Conservation (phyloP, 2,888 invertebrate genomes). For the Ypsolopha sequella region DNA sequence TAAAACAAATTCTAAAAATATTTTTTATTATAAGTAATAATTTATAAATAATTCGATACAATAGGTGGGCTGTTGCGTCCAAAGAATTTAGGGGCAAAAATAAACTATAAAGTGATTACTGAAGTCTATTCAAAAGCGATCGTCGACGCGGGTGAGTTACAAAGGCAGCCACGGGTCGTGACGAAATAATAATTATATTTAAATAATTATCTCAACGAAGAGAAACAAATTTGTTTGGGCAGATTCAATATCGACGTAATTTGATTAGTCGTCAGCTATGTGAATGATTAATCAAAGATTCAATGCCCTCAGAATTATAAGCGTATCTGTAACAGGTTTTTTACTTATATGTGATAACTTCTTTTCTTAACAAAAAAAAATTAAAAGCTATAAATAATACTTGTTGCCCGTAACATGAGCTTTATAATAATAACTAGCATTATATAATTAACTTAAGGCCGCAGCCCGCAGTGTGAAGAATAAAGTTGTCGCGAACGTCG, state of each 20-base stretch:
- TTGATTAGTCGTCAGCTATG: slow-evolving; percentile 39
- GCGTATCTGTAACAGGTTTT: background rate
- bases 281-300: slow-evolving; percentile 23
- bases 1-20: too few relatives aligned
- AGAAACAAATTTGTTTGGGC: slow-evolving; percentile 38
- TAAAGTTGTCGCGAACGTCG: too few relatives aligned
- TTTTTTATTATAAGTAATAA: too few relatives aligned
- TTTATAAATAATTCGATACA: too few relatives aligned
- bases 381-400: too few relatives aligned
- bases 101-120: too few relatives aligned
- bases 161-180: slow-evolving; percentile 34
- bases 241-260: slow-evolving; percentile 48
- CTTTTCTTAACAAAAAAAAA: too few relatives aligned
- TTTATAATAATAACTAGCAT: too few relatives aligned
- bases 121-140: background rate
- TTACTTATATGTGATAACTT: background rate
- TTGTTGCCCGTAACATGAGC: too few relatives aligned
- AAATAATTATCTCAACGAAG: slow-evolving; percentile 52
- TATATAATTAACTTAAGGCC: too few relatives aligned
- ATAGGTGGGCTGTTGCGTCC: background rate
- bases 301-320: background rate
- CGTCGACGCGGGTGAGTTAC: slow-evolving; percentile 6
- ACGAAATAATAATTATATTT: slow-evolving; percentile 60
- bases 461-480: too few relatives aligned
- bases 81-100: background rate